These are phyloP conservation scores for Cordilura impudica DNA, from an alignment of 2,888 invertebrate species.

Conservation along the genomic window DNA sequence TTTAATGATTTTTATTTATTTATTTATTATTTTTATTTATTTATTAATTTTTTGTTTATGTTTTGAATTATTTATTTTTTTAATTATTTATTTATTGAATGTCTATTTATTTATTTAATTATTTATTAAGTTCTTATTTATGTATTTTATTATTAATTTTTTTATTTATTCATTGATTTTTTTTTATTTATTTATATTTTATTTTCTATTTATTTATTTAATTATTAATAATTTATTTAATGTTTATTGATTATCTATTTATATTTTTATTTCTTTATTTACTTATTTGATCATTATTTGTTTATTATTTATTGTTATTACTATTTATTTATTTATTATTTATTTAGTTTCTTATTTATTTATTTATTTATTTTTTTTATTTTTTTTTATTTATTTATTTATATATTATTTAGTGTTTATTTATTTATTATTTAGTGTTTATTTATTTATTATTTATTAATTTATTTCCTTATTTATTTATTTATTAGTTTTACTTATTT, in stretches of 20 bases:
- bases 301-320: conserved; percentile 5
- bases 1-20: no score
- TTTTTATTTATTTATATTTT: conserved; percentile 6
- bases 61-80: conserved; percentile 2
- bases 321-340: neutral
- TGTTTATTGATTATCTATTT: neutral
- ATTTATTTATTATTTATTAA: no score
- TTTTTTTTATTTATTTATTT: neutral
- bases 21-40: no score
- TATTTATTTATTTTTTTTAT: neutral
- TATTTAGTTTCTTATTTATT: no score
- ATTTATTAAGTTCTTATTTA: no score
- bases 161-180: no score
- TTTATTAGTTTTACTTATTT: no score
- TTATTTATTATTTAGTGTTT: no score
- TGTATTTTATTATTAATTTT: neutral
- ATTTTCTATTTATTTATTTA: no score
- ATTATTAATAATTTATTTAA: neutral
- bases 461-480: no score
- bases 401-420: no score
- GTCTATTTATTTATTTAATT: neutral
- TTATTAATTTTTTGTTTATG: no score
- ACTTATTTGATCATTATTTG: neutral
- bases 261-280: neutral
- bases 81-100: neutral